These are phyloP conservation scores for Heliconius nattereri DNA, from an alignment of 1,140 invertebrate genomes.

Conservation along the genomic window DNA sequence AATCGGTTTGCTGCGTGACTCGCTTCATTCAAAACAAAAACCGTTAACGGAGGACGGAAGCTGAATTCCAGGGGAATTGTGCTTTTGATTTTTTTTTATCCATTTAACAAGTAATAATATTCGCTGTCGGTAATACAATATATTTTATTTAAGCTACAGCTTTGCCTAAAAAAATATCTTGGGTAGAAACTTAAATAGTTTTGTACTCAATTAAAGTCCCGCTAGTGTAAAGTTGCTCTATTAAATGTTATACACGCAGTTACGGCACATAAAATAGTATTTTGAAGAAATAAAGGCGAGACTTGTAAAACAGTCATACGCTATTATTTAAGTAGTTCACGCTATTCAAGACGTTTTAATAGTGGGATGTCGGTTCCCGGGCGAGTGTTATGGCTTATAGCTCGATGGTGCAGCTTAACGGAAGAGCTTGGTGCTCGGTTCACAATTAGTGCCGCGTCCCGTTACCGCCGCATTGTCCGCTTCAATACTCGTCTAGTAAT, in stretches of 20 bases:
- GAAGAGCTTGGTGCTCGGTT: conserved; percentile 67
- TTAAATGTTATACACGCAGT: conserved; percentile 17
- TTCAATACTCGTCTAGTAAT: conserved; percentile 63
- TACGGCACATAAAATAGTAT: conserved; percentile 9
- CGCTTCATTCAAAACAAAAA: conserved; percentile 31
- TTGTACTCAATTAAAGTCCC: conserved; percentile 23
- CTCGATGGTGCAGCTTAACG: conserved; percentile 52
- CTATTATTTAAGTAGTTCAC: conserved; percentile 32
- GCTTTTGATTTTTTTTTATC: conserved; percentile 15
- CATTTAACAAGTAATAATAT: neutral
- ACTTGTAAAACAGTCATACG: conserved; percentile 17
- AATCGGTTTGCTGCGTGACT: conserved; percentile 35
- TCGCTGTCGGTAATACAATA: neutral
- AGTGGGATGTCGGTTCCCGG: conserved; percentile 39
- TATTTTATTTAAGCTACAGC: neutral
- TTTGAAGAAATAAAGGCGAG: conserved; percentile 30
- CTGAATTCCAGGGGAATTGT: conserved; percentile 33
- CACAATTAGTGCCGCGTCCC: conserved; percentile 75
- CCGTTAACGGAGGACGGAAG: conserved; percentile 30
- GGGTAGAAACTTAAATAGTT: conserved; percentile 13
- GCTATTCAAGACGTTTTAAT: conserved; percentile 36
- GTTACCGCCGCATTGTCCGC: conserved; percentile 75
- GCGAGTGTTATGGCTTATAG: conserved; percentile 42
- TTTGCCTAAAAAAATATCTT: neutral
- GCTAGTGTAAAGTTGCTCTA: conserved; percentile 25